Evolutionary conservation across 2,888 invertebrate genomes (phyloP).

Genomic region (Ichneumon xanthorius): DNA sequence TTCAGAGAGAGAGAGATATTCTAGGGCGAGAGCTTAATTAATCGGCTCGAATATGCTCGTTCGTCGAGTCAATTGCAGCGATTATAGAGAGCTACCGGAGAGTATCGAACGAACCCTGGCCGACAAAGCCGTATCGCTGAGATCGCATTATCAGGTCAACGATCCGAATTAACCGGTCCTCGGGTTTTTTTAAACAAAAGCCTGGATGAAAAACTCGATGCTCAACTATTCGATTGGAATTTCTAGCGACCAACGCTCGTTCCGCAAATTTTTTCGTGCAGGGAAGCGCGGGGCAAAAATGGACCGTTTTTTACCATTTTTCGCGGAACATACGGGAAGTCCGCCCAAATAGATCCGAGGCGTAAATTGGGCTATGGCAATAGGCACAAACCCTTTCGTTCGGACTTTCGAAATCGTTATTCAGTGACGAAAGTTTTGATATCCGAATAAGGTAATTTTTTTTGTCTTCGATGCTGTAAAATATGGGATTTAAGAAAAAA

Average conservation of each 20-base stretch:
- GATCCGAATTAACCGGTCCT: conserved; percentile 6
- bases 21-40: conserved; percentile 25
- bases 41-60: conserved; percentile 39
- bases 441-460: too few relatives aligned
- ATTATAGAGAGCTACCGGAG: conserved; percentile 42
- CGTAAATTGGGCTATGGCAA: too few relatives aligned
- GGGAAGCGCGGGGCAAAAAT: too few relatives aligned
- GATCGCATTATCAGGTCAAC: conserved; percentile 26
- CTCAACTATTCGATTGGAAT: not conserved
- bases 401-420: too few relatives aligned
- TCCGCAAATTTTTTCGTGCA: not conserved
- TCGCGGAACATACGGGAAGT: too few relatives aligned
- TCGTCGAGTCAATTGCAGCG: conserved; percentile 54
- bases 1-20: not conserved
- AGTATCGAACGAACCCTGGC: not conserved
- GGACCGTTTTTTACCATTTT: too few relatives aligned
- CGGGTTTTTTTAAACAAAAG: not conserved
- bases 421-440: too few relatives aligned
- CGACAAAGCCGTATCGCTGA: conserved; percentile 24
- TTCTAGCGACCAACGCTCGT: not conserved
- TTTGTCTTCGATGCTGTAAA: too few relatives aligned
- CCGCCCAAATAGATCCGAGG: too few relatives aligned
- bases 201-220: not conserved
- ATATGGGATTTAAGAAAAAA: too few relatives aligned
- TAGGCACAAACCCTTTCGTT: too few relatives aligned